Conservation (phyloP, 2,113 vertebrate species). For the Hirundichthys speculiger region DNA sequence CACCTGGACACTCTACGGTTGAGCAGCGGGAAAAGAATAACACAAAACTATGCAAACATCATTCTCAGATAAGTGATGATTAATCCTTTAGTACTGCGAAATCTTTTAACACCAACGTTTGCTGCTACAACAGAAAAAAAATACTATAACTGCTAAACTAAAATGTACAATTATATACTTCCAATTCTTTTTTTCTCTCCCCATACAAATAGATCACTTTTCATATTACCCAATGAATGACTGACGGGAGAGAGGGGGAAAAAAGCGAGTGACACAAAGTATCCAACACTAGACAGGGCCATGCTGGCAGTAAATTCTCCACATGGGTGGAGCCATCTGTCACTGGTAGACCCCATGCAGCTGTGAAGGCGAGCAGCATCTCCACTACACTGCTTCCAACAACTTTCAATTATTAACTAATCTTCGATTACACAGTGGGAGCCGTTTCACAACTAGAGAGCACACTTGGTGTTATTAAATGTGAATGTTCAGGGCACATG, state of each 20-base stretch:
- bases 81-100: neutral
- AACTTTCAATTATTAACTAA: constrained; percentile 74
- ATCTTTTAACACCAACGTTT: neutral
- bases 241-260: constrained; percentile 4
- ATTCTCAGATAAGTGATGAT: constrained; percentile 1
- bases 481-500: constrained; percentile 1
- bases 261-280: neutral
- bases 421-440: constrained; percentile 40
- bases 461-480: constrained; percentile 42
- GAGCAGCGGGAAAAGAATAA: constrained; percentile 23
- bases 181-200: neutral
- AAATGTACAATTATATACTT: neutral
- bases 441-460: constrained; percentile 36
- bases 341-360: constrained; percentile 70
- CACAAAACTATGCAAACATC: constrained; percentile 18
- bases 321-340: constrained; percentile 72
- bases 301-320: constrained; percentile 45
- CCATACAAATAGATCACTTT: neutral
- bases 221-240: neutral
- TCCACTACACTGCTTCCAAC: constrained; percentile 38
- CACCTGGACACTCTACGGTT: constrained; percentile 48
- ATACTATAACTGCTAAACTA: neutral
- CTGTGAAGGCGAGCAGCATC: constrained; percentile 62
- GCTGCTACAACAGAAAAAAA: neutral
- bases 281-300: constrained; percentile 41